Base-by-base conservation (phyloP, 2,797 vertebrate species). In the Ficedula albicollis region DNA sequence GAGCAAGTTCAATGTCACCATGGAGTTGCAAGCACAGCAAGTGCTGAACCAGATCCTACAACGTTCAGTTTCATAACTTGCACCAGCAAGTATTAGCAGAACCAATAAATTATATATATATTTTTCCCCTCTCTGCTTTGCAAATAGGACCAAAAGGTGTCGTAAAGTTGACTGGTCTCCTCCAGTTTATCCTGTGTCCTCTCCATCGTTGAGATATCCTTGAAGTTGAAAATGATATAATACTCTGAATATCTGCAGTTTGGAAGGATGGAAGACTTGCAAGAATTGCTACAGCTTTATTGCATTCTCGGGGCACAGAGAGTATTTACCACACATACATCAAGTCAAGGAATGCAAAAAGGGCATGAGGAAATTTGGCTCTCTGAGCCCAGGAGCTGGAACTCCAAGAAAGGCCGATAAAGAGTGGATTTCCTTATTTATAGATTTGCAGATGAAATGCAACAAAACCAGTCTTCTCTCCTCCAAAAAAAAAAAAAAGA, bases 211-310 rank as follows among this genome's bases (percentile, higher is more conserved):
- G 39, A 91, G 86, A 88, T 94, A 95, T 90, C 96, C 93, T 95
- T 96, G 94, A 96, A 89, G 96, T 72, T 96, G 90, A 95, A 96
- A 96, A 95, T 95, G 91, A 95, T 94, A 91, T 95, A 96, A 95
- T 93, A 91, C 94, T 93, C 93, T 1, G 56, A 95, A 97, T 97
- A 98, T 86, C 96, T 96, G 91, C 95, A 97, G 96, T 96, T 96
- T 93, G 95, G 96, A 96, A 96, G 96, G 94, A 96, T 96, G 97
- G 95, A 93, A 97, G 97, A 89, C 90, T 87, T 96, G 97, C 95
- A 78, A 89, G 96, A 97, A 97, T 93, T 97, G 96, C 97, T 98
- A 97, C 96, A 97, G 96, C 97, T 97, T 97, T 95, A 96, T 97
- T 95, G 97, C 93, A 21, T 98, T 98, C 97, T 96, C 93, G 9